phyloP scores from a whole-genome alignment of 2,888 invertebrate species.

The Lysandra coridon region DNA sequence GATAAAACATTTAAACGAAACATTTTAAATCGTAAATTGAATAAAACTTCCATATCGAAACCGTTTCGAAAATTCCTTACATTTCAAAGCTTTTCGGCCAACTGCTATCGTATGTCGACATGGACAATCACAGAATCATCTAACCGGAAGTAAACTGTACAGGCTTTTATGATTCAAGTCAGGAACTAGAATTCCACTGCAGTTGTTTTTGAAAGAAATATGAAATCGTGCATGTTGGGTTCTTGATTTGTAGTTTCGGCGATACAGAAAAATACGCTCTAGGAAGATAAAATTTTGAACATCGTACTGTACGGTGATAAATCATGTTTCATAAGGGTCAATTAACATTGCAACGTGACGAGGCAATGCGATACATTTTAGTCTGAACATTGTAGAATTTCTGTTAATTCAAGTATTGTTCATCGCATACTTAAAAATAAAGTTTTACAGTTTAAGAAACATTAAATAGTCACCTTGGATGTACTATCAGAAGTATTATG shows the following conservation, averaged over 20 bases:
- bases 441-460: too few species aligned
- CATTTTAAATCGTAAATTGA: too few species aligned
- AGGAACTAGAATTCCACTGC: constrained; percentile 21
- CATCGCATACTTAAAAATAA: too few species aligned
- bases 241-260: constrained; percentile 1
- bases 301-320: too few species aligned
- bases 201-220: constrained; percentile 22
- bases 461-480: too few species aligned
- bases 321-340: too few species aligned
- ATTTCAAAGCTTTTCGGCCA: background rate
- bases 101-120: background rate
- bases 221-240: constrained; percentile 19
- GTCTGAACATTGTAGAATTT: background rate
- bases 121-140: constrained; percentile 26
- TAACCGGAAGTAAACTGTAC: constrained; percentile 11
- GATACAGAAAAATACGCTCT: background rate
- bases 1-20: too few species aligned
- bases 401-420: background rate
- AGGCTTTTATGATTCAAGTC: constrained; percentile 25
- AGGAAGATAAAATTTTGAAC: background rate
- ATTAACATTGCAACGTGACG: too few species aligned
- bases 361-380: too few species aligned
- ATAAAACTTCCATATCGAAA: too few species aligned
- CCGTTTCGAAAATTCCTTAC: background rate
- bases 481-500: background rate